Base-by-base conservation (phyloP, 2,797 vertebrate species). In the Labeo calbasu region DNA sequence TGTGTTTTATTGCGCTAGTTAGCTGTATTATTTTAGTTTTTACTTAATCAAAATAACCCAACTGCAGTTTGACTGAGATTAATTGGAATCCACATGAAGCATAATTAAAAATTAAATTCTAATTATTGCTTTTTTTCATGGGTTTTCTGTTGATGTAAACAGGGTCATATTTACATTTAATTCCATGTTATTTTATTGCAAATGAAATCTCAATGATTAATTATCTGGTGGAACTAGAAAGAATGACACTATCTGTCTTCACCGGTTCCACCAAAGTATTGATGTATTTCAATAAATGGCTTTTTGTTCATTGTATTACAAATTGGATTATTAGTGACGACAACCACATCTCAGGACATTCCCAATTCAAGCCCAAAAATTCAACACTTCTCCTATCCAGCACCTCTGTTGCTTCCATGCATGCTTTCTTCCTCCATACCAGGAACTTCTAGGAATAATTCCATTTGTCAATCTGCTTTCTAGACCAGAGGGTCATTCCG, bases 401-500 rank as follows among this genome's bases (percentile, higher is more conserved):
- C 32, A 40, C 50, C 19, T 79, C 19, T 79, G 28, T 50, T 68
- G 57, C 43, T 4, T 40, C 53, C 19, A 76, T 68, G 1, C 65
- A 40, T 43, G 21, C 53, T 46, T 46, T 59, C 43, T 61, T 21
- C 40, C 14, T 21, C 40, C 59, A 50, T 50, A 14, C 23, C 75
- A 61, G n/a, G 15, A 43, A 86, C 86, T 78, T 87, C 89, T 88
- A 75, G 72, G 63, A 46, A 79, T 69, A 25, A 77, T 70, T 55
- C 82, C 36, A 25, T 25, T 36, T 59, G 76, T 59, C 81, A 73
- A 25, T 79, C 77, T 71, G 69, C 53, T 84, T 79, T 84, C 79
- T 48, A 43, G 88, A 83, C 81, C 68, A 65, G 53, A 89, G 88
- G 88, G 90, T 88, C 91, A 84, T 23, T 43, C 79, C 36, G 65